Evolutionary conservation across 35 echinoderm and acorn worm species (phyloP).

Genomic region (Apostichopus japonicus): DNA sequence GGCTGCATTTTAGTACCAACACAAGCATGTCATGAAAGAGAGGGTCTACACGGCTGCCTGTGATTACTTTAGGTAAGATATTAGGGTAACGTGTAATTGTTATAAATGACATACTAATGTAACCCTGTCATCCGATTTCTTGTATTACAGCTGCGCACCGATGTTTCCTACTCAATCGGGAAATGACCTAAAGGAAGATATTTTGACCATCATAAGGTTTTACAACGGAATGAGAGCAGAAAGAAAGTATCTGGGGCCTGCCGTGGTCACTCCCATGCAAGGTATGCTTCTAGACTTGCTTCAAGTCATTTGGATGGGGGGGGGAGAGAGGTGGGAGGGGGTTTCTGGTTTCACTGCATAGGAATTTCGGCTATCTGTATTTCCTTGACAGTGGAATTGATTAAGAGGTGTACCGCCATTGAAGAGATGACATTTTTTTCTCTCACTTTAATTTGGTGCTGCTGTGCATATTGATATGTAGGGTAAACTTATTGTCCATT

Average conservation of each 20-base stretch:
- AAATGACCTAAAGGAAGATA: constrained; percentile 84
- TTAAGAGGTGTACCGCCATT: no score
- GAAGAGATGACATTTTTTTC: no score
- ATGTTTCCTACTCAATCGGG: constrained; percentile 90
- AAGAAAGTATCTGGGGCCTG: constrained; percentile 80
- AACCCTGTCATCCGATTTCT: neutral
- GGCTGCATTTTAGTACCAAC: no score
- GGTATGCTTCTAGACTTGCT: constrained; percentile 39
- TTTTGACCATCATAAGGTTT: constrained; percentile 87
- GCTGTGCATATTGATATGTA: no score
- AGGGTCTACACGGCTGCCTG: constrained; percentile 90
- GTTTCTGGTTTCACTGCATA: no score
- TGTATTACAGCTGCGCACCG: constrained; percentile 66
- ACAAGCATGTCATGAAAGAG: constrained; percentile 92
- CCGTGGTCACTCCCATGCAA: constrained; percentile 61
- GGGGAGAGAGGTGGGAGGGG: no score
- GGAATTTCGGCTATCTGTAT: no score
- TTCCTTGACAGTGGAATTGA: no score
- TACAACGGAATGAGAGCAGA: constrained; percentile 83
- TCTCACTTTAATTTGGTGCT: no score
- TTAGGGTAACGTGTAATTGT: no score
- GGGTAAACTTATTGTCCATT: no score
- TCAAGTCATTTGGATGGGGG: neutral
- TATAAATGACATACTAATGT: no score
- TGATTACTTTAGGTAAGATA: constrained; percentile 82